Base-by-base conservation (phyloP, 2,113 vertebrate genomes). In the Barbus barbus region DNA sequence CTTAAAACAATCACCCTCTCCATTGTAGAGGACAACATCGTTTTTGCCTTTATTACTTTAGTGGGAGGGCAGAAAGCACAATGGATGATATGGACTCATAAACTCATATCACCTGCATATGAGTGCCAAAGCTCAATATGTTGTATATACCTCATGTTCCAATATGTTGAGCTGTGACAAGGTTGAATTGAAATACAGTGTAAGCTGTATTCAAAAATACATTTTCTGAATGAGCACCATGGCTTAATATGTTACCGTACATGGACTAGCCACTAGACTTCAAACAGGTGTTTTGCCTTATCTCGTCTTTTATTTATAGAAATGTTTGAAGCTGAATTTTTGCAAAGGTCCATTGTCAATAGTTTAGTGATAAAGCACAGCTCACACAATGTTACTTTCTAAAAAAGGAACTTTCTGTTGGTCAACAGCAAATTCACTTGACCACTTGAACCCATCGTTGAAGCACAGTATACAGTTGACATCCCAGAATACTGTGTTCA, bases 1-100 rank as follows among this genome's bases (percentile, higher is more conserved):
- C 33, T 82, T 73, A 79, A 38, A 78, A 61, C n/a, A 61, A 79
- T 26, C 36, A 61, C 33, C 36, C 24, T 41, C 9, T 26, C 36
- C 38, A 46, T 44, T 78, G 56, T 18, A 14, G 8, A 78, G 22
- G n/a, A 26, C n/a, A 61, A 24, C 9, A 28, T 20, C 1, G 2
- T 61, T 61, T 38, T 61, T 24, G 22, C 7, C 9, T 79, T 63
- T 44, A 24, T 61, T 56, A 22, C 16, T n/a, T 41, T 18, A 4
- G 3, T n/a, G 6, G 18, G 16, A 38, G 12, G 7, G 22, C 14
- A 58, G 36, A 38, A 38, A 38, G 5, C 36, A 38, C 36, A 38
- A 38, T 38, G 36, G 36, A 38, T 31, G 44, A 74, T 33, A 2
- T 31, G 18, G 2, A 7, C 53, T 58, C 48, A 51, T 51, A 38